Percentiles rank a stretch among this genome's conserved stretches.
These are phyloP conservation scores for Sterrhoptilus dennistouni DNA, from an alignment of 2,113 vertebrate species.

Conservation along the genomic window DNA sequence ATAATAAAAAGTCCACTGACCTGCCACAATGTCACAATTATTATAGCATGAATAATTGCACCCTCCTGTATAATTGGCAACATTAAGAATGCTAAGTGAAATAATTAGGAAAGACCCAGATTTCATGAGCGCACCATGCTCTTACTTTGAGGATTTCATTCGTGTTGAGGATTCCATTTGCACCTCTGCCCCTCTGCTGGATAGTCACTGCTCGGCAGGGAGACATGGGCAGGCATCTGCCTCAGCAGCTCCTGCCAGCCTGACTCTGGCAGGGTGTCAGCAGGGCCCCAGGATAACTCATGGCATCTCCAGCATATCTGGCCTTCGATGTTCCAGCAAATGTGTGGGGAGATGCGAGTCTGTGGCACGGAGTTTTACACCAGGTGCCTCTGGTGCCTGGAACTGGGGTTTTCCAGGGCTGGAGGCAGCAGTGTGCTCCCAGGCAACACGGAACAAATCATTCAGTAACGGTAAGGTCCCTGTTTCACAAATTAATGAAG, in stretches of 20 bases:
- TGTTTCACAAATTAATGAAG: constrained; percentile 36
- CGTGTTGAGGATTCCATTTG: not conserved
- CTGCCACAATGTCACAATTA: constrained; percentile 20
- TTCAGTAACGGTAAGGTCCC: not conserved
- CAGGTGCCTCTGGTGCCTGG: constrained; percentile 7
- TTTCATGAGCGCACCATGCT: not conserved
- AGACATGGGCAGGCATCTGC: constrained; percentile 32
- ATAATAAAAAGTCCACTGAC: constrained; percentile 52
- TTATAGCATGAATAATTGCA: constrained; percentile 39
- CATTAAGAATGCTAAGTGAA: constrained; percentile 38
- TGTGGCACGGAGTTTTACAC: not conserved
- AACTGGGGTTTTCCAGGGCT: not conserved
- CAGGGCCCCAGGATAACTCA: not conserved
- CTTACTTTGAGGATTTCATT: constrained; percentile 15
- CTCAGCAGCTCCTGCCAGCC: constrained; percentile 21
- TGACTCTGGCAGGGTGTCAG: constrained; percentile 38
- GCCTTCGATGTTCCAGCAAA: not conserved
- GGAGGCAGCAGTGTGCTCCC: not conserved
- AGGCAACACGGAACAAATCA: not conserved
- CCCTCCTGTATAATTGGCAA: constrained; percentile 54
- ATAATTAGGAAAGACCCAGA: constrained; percentile 8
- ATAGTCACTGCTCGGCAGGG: not conserved
- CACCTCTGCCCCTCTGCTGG: not conserved
- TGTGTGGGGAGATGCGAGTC: not conserved
- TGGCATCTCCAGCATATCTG: not conserved